A percentile compares a stretch with the other conserved stretches of the same genome.
These are phyloP conservation scores for Leptopilina clavipes DNA, from an alignment of 1,140 invertebrate species.

Conservation along the genomic window DNA sequence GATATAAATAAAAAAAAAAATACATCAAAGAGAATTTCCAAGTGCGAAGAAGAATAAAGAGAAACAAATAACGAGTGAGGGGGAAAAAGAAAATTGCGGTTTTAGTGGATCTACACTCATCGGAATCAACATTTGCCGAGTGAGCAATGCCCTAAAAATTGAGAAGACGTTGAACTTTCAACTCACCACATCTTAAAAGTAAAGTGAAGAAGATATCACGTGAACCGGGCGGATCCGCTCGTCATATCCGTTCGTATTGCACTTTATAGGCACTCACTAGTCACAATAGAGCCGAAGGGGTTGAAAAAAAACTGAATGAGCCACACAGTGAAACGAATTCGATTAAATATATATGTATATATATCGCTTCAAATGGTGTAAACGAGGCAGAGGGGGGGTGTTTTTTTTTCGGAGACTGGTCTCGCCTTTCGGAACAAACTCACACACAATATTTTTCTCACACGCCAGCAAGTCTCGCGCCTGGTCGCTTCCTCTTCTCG, in stretches of 20 bases:
- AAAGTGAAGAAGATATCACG: constrained; percentile 54
- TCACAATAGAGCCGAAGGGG: constrained; percentile 20
- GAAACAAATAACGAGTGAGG: neutral
- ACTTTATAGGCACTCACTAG: constrained; percentile 46
- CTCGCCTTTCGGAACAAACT: neutral
- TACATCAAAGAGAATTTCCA: no score
- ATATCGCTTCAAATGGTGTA: no score
- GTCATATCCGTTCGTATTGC: constrained; percentile 57
- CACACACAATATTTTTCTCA: constrained; percentile 21
- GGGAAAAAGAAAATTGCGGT: neutral
- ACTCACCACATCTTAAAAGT: constrained; percentile 50
- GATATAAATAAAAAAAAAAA: no score
- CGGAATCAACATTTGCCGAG: neutral
- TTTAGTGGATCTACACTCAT: neutral
- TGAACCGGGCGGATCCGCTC: constrained; percentile 64
- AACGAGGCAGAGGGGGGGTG: neutral
- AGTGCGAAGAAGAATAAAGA: no score
- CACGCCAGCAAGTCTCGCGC: constrained; percentile 34
- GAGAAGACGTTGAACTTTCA: constrained; percentile 34
- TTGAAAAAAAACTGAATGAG: constrained; percentile 8
- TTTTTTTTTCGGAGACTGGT: neutral
- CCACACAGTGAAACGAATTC: neutral
- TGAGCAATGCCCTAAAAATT: neutral
- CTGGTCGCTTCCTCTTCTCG: constrained; percentile 42
- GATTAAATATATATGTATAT: no score